Evolutionary conservation across 1,140 invertebrate species (phyloP), one percentile per base, ranked within the genome.

Genomic region (Drosophila kurseongensis): DNA sequence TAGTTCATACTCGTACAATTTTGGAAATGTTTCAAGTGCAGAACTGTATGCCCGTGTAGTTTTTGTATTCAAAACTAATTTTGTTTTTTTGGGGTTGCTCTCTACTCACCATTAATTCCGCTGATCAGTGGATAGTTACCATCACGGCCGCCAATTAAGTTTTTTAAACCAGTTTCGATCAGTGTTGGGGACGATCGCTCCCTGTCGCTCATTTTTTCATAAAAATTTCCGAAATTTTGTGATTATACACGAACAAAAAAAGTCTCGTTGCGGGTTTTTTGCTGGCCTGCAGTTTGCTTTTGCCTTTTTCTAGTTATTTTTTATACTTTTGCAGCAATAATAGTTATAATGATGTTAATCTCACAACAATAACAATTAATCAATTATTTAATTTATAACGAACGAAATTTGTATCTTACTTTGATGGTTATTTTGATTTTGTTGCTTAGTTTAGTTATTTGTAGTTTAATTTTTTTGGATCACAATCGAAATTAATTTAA

Each of bases 141-240:
- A 94, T 95, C 95, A 93, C 95, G 95, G 86, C 95, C 94, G 93
- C 95, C 95, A 93, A 95, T 95, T 93, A 95, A 94, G 94, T 96
- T 96, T 93, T 95, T 95, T 93, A 96, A 95, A 93, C 95, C 95
- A 93, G 95, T 95, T 95, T 96, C 95, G 93, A 95, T 94, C 92
- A 95, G 94, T 94, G 94, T 95, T 93, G 95, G 95, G 93, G 95
- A 95, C 92, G 95, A 95, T 93, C 95, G 94, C 94, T 95, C 95
- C 94, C 95, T 95, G 94, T 96, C 95, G 93, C 95, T 96, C 95
- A 96, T 96, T 94, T 94, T 92, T 81, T 92, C 91, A 92, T 92
- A 92, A 80, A 92, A 92, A 91, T 79, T 52, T 85, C 69, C 79
- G 63, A 80, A 88, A 67, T 75, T 90, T 79, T 89, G 79, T 85